Evolutionary conservation across 1,140 invertebrate genomes (phyloP), one percentile per base, ranked within the genome.

Genomic region (Ceratina japonica): DNA sequence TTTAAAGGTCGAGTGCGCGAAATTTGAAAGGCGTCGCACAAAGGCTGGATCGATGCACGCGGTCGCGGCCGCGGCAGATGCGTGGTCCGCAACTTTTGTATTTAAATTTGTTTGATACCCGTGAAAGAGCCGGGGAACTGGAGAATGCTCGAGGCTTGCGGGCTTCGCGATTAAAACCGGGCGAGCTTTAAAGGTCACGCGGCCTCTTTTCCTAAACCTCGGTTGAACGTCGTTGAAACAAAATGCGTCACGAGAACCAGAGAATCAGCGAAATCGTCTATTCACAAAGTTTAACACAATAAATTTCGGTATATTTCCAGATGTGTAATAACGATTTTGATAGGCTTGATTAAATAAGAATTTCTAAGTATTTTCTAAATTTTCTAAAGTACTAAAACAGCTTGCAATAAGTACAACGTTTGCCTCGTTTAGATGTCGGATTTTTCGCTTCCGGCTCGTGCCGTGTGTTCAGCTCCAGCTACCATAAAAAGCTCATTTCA

Each of bases 401-500:
- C n/a, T 31, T 31, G 27, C 27, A 31, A 31, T 31, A 31, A 31
- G 27, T 31, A 31, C 2, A 31, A 31, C 27, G 27, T 31, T 4
- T 31, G 27, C 27, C 27, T 31, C 27, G 27, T 31, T 31, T 31
- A 31, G 27, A 31, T 31, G 27, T 31, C 27, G 27, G 27, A 31
- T 31, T 31, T 31, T 31, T 31, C 27, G 27, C 27, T 31, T 31
- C n/a, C 59, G 56, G 52, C 71, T 56, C 66, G 1, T 49, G 22
- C 27, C 44, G 20, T 10, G 15, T 15, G 65, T 51, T 58, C 64
- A 58, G 65, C 75, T 77, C 79, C 81, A 59, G 51, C 49, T 37
- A 24, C 68, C 58, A 63, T 72, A 79, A 85, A 85, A 85, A 85
- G 79, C 73, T 85, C 77, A 77, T 85, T 83, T 80, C 69, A 70